These are phyloP conservation scores for Aplysia californica DNA, from an alignment of 1,140 invertebrate species.

Conservation along the genomic window DNA sequence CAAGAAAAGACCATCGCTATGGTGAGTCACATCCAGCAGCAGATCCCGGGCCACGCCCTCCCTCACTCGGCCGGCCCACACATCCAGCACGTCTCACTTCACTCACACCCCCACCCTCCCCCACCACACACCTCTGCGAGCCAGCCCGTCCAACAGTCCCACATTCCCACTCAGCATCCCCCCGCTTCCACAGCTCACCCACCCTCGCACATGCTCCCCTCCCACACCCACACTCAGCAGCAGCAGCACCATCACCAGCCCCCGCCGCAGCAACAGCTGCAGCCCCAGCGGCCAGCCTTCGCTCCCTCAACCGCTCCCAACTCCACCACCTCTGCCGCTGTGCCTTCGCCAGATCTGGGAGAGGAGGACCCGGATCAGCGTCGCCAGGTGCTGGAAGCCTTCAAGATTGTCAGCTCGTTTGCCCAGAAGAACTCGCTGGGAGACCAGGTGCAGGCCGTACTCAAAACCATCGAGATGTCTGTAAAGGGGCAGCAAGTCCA, in stretches of 20 bases:
- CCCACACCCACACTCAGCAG: slow-evolving; percentile 3
- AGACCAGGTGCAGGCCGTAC: slow-evolving; percentile 13
- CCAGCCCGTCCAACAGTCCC: background rate
- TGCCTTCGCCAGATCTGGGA: too few species aligned
- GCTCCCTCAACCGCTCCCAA: background rate
- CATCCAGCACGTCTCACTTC: background rate
- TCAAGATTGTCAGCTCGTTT: slow-evolving; percentile 26
- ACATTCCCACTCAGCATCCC: background rate
- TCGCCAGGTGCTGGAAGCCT: slow-evolving; percentile 17
- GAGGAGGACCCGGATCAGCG: slow-evolving; percentile 23
- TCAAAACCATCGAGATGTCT: slow-evolving; percentile 27
- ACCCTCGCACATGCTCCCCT: background rate
- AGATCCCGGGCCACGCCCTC: background rate
- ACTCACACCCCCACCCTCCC: background rate
- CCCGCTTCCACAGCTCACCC: background rate
- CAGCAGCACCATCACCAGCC: background rate
- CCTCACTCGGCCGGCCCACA: background rate
- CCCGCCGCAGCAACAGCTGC: background rate
- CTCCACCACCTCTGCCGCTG: background rate
- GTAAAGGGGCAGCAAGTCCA: background rate
- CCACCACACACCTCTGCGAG: background rate
- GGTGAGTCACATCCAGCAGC: background rate
- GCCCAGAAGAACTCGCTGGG: slow-evolving; percentile 22
- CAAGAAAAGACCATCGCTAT: background rate
- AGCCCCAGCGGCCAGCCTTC: background rate